phyloP scores from a whole-genome alignment of 2,888 invertebrate genomes.

The Rambutsinella grinnellia region DNA sequence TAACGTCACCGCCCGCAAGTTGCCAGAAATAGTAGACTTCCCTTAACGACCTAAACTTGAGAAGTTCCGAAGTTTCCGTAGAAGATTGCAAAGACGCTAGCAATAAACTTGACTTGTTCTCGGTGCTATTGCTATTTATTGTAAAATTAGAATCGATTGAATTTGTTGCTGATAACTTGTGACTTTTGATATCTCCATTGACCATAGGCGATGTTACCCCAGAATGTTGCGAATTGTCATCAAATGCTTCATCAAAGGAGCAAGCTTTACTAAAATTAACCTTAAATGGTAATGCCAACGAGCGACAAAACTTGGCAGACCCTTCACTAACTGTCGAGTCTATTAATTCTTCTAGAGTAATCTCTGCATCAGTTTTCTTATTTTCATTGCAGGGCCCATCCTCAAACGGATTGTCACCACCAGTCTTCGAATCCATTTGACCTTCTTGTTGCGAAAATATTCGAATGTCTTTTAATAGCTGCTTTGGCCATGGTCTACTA shows the following conservation, averaged over 20 bases:
- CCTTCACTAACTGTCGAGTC: background rate
- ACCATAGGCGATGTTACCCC: background rate
- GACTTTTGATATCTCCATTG: conserved; percentile 9
- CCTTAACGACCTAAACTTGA: conserved; percentile 73
- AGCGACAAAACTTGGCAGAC: conserved; percentile 32
- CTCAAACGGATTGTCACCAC: conserved; percentile 8
- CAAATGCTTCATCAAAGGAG: conserved; percentile 29
- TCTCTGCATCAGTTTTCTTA: conserved; percentile 9
- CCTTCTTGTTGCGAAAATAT: conserved; percentile 47
- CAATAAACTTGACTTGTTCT: conserved; percentile 5
- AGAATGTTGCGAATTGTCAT: conserved; percentile 14
- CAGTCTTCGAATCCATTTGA: no score
- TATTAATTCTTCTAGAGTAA: conserved; percentile 6
- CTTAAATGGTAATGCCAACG: conserved; percentile 28
- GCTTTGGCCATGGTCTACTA: conserved; percentile 60
- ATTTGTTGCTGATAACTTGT: no score
- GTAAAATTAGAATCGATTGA: conserved; percentile 7
- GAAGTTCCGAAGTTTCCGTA: conserved; percentile 36
- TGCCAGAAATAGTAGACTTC: conserved; percentile 97
- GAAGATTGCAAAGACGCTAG: conserved; percentile 13
- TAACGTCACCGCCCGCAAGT: conserved; percentile 94
- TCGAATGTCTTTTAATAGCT: conserved; percentile 56
- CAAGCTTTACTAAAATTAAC: conserved; percentile 42
- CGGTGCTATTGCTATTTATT: background rate
- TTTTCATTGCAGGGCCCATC: background rate